Evolutionary conservation across 1,140 invertebrate species (phyloP).

Genomic region (Drosophila orena): DNA sequence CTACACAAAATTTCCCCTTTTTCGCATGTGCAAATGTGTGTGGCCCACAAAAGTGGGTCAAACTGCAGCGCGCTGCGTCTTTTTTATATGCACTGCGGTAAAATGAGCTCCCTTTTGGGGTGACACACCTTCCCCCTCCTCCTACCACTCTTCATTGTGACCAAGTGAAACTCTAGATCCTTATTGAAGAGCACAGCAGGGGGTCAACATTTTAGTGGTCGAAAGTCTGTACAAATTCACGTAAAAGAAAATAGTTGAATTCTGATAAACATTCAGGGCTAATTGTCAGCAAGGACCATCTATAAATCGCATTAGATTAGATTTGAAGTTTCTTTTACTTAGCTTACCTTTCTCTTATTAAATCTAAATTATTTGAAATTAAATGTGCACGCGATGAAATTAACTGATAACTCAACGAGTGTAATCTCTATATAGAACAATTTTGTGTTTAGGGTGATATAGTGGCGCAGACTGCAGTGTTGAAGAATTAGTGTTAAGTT

Average conservation of each 20-base stretch:
- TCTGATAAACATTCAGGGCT: too few relatives aligned
- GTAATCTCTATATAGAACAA: neutral
- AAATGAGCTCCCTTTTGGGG: conserved; percentile 39
- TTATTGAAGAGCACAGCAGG: neutral
- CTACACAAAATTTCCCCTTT: conserved; percentile 61
- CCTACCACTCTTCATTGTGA: neutral
- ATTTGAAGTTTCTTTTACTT: neutral
- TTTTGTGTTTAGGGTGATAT: too few relatives aligned
- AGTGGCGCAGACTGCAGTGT: too few relatives aligned
- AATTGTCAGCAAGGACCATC: too few relatives aligned
- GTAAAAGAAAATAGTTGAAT: too few relatives aligned
- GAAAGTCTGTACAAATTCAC: too few relatives aligned
- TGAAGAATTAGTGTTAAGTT: too few relatives aligned
- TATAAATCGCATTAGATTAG: too few relatives aligned
- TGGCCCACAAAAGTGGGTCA: conserved; percentile 67
- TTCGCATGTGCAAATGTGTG: conserved; percentile 12
- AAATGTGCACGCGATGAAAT: neutral
- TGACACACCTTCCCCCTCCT: neutral
- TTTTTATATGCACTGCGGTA: conserved; percentile 56
- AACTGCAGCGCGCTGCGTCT: conserved; percentile 65
- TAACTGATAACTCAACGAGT: neutral
- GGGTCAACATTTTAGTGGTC: too few relatives aligned
- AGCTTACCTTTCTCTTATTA: neutral
- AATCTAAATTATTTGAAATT: neutral
- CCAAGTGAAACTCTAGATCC: conserved; percentile 19